A percentile compares a stretch with the other conserved stretches of the same genome.
Conservation (phyloP, 2,113 vertebrate species). For the Thunnus maccoyii region DNA sequence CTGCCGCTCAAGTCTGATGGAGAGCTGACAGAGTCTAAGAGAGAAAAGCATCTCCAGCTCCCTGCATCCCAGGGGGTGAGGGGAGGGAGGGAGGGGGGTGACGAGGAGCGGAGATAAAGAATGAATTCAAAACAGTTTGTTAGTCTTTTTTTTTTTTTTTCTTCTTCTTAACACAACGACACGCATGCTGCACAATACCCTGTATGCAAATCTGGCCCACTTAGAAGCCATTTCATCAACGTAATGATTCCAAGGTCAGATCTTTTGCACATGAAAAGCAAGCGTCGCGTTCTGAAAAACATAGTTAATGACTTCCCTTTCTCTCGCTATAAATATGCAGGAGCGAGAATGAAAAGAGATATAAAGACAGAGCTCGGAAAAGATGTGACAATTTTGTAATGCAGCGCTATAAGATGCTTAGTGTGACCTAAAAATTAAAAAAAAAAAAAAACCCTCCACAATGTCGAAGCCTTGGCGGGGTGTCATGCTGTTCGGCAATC, state of each 20-base stretch:
- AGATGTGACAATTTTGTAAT: constrained; percentile 23
- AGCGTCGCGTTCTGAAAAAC: constrained; percentile 55
- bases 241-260: constrained; percentile 85
- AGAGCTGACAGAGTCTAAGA: constrained; percentile 42
- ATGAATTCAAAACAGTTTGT: constrained; percentile 79
- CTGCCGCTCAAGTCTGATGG: constrained; percentile 26
- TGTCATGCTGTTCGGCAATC: neutral
- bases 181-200: constrained; percentile 53
- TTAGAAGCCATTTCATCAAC: constrained; percentile 81
- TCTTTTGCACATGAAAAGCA: constrained; percentile 76
- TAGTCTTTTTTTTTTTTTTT: constrained; percentile 33
- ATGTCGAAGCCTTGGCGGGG: constrained; percentile 20
- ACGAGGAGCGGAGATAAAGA: constrained; percentile 42
- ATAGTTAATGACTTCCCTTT: constrained; percentile 68
- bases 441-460: neutral
- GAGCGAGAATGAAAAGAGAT: constrained; percentile 23
- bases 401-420: neutral
- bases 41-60: constrained; percentile 35
- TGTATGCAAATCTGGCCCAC: constrained; percentile 81
- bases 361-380: constrained; percentile 16
- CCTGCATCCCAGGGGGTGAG: constrained; percentile 44
- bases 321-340: constrained; percentile 61
- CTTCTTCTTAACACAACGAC: constrained; percentile 34
- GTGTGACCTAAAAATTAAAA: constrained; percentile 5
- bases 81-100: neutral